Percentiles rank a stretch among this genome's conserved stretches.
Evolutionary conservation across 1,140 invertebrate genomes (phyloP).

Genomic region (Drosophila chauvacae): DNA sequence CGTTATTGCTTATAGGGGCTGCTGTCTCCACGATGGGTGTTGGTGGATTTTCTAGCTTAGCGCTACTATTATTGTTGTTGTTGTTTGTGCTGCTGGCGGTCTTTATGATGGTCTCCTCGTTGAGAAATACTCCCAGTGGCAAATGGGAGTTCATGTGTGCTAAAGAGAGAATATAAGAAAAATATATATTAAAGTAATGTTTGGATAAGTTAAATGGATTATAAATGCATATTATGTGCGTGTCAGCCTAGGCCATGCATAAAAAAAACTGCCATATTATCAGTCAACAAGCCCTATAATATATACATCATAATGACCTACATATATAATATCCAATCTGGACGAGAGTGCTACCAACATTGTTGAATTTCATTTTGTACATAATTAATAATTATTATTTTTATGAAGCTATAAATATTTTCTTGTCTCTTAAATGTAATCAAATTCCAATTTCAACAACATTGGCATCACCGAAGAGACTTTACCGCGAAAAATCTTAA

Average conservation of each 20-base stretch:
- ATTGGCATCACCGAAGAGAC: conserved; percentile 21
- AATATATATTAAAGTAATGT: conserved; percentile 8
- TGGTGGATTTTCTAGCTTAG: conserved; percentile 21
- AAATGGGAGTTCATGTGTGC: conserved; percentile 72
- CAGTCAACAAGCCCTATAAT: background rate
- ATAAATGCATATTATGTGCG: conserved; percentile 7
- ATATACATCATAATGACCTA: conserved; percentile 2
- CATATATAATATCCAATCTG: background rate
- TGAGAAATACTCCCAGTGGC: conserved; percentile 63
- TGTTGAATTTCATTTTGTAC: background rate
- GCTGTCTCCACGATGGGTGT: conserved; percentile 27
- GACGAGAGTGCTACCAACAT: background rate
- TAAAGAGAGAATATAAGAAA: conserved; percentile 20
- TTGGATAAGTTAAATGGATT: background rate
- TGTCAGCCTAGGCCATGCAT: conserved; percentile 35
- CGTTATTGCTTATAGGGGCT: background rate
- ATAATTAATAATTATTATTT: background rate
- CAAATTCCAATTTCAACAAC: background rate
- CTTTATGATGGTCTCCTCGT: conserved; percentile 33
- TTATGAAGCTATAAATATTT: background rate
- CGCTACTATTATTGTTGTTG: background rate
- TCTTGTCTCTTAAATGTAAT: background rate
- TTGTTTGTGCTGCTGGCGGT: background rate
- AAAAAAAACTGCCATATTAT: conserved; percentile 1
- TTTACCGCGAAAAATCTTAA: conserved; percentile 84